phyloP scores from a whole-genome alignment of 2,113 vertebrate genomes.

The Daboia siamensis region DNA sequence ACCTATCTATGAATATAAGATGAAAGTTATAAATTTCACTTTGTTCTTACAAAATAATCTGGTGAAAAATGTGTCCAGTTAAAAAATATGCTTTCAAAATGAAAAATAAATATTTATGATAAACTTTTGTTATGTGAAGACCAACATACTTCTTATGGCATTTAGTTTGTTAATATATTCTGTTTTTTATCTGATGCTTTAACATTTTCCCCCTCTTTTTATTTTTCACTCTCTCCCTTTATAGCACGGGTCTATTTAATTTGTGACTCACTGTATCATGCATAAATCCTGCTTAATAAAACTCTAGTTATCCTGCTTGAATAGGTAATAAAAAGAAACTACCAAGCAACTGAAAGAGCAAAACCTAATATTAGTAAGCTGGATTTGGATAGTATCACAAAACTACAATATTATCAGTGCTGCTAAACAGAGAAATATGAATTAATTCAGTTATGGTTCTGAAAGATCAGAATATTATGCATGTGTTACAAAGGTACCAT shows the following conservation, averaged over 20 bases:
- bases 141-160: neutral
- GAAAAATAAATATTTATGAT: neutral
- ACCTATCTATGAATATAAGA: neutral
- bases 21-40: neutral
- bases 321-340: neutral
- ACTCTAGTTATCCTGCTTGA: neutral
- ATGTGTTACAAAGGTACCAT: neutral
- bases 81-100: neutral
- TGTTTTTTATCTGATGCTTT: neutral
- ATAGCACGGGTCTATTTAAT: neutral
- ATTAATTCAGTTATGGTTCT: neutral
- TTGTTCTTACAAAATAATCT: neutral
- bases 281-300: neutral
- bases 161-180: neutral
- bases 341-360: neutral
- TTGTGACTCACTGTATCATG: neutral
- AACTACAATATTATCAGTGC: neutral
- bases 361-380: neutral
- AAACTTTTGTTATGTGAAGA: neutral
- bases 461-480: neutral
- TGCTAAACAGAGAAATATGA: neutral
- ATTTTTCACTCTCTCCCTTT: neutral
- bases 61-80: neutral
- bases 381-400: neutral
- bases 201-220: no score